Conservation (phyloP, 2,888 invertebrate species). For the Halictus quadricinctus region DNA sequence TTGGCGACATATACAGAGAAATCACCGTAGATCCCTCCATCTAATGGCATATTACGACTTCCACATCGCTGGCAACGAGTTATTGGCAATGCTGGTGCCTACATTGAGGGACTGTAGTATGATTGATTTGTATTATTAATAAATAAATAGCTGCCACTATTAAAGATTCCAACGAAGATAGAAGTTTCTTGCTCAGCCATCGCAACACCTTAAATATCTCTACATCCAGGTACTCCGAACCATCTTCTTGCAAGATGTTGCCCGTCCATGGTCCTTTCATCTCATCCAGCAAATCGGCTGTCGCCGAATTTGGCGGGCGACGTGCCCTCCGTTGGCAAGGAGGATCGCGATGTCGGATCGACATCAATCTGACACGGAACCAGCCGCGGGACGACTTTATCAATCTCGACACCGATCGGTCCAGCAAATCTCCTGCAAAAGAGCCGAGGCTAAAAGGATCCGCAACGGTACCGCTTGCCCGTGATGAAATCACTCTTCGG, state of each 20-base stretch:
- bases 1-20: too few relatives aligned
- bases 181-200: too few relatives aligned
- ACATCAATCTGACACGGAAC: conserved; percentile 57
- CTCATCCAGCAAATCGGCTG: conserved; percentile 47
- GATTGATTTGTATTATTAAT: too few relatives aligned
- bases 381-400: conserved; percentile 61
- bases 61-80: too few relatives aligned
- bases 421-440: conserved; percentile 42
- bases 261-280: conserved; percentile 14
- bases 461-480: conserved; percentile 33
- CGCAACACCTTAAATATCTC: neutral
- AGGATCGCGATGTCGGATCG: conserved; percentile 18
- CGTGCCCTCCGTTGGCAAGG: conserved; percentile 31
- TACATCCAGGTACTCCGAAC: neutral
- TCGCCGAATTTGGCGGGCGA: conserved; percentile 54
- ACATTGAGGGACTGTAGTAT: too few relatives aligned
- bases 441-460: conserved; percentile 31
- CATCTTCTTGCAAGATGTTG: neutral
- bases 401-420: conserved; percentile 53
- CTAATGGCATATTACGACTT: too few relatives aligned
- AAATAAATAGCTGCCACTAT: too few relatives aligned
- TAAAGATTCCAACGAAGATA: too few relatives aligned
- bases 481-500: conserved; percentile 40
- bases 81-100: too few relatives aligned
- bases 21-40: too few relatives aligned